Conservation (phyloP, 2,797 vertebrate species). For the Ataeniobius toweri region DNA sequence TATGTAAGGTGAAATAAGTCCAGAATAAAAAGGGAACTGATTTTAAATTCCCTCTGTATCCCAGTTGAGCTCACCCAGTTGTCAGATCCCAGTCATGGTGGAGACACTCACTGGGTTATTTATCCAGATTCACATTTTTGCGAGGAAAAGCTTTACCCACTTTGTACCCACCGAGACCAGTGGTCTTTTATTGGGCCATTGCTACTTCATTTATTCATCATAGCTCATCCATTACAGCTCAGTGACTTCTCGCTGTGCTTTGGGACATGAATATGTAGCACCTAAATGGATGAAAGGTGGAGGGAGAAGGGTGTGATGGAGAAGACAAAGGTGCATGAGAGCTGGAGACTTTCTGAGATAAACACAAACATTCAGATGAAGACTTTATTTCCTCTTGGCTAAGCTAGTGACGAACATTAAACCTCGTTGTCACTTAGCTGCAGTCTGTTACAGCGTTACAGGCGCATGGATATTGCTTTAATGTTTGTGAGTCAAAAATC, state of each 20-base stretch:
- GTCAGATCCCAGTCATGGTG: slow-evolving; percentile 18
- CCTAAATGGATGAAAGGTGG: slow-evolving; percentile 35
- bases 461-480: no score
- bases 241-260: slow-evolving; percentile 57
- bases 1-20: no score
- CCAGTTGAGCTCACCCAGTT: slow-evolving; percentile 31
- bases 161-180: slow-evolving; percentile 38
- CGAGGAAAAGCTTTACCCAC: slow-evolving; percentile 42
- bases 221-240: slow-evolving; percentile 68
- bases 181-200: slow-evolving; percentile 49
- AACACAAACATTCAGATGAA: slow-evolving; percentile 7
- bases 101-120: slow-evolving; percentile 61
- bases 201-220: slow-evolving; percentile 67
- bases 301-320: not conserved
- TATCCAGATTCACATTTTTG: slow-evolving; percentile 51
- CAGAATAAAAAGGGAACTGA: slow-evolving; percentile 20
- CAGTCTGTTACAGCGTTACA: no score
- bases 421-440: no score
- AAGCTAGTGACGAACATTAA: not conserved
- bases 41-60: slow-evolving; percentile 51
- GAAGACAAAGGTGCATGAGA: slow-evolving; percentile 9
- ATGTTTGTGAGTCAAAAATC: no score
- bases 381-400: not conserved
- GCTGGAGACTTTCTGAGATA: not conserved
- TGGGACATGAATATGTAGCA: slow-evolving; percentile 63